These are phyloP conservation scores for Listronotus oregonensis DNA, from an alignment of 1,140 invertebrate genomes.

Conservation along the genomic window DNA sequence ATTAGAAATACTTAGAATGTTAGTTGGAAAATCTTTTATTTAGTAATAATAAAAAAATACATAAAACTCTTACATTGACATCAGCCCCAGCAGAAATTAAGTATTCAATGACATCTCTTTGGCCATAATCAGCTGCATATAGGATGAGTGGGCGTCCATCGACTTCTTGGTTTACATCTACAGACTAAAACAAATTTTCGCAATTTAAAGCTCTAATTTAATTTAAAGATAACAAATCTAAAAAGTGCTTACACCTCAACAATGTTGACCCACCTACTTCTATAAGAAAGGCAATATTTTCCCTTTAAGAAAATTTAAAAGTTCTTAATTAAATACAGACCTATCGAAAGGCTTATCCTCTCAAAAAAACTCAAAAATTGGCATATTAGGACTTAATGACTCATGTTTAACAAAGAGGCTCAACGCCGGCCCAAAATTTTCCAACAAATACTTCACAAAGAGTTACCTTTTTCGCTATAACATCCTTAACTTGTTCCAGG, in stretches of 20 bases:
- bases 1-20: neutral
- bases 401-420: slow-evolving; percentile 14
- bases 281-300: too few species aligned
- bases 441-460: neutral
- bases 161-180: slow-evolving; percentile 84
- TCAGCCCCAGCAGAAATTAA: slow-evolving; percentile 87
- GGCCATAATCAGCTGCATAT: slow-evolving; percentile 95
- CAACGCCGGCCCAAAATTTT: neutral
- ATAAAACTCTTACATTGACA: slow-evolving; percentile 79
- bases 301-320: too few species aligned
- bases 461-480: slow-evolving; percentile 81
- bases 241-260: too few species aligned
- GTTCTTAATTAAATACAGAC: too few species aligned
- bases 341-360: too few species aligned
- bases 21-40: neutral
- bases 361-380: neutral
- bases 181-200: slow-evolving; percentile 62
- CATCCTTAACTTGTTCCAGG: slow-evolving; percentile 85
- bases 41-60: neutral
- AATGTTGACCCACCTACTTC: too few species aligned
- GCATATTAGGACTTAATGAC: neutral
- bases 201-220: too few species aligned
- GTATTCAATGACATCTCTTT: slow-evolving; percentile 87
- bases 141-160: slow-evolving; percentile 85
- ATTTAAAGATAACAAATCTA: too few species aligned